These are phyloP conservation scores for Chorisops tibialis DNA, from an alignment of 2,888 invertebrate species.

Conservation along the genomic window DNA sequence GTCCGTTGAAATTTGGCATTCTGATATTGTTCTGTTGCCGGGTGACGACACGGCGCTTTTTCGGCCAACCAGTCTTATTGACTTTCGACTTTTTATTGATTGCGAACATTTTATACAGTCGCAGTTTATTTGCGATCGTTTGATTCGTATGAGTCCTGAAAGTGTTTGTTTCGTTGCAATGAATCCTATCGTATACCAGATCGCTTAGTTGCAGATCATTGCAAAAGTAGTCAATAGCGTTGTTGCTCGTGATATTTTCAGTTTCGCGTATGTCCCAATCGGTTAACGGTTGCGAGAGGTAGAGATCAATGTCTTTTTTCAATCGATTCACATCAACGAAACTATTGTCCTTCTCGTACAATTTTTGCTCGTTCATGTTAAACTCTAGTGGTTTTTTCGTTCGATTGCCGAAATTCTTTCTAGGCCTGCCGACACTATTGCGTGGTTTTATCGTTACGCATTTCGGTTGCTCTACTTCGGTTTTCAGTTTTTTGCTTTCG, in stretches of 20 bases:
- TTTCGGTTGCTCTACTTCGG: background rate
- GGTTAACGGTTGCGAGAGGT: conserved; percentile 40
- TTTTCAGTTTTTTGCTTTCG: background rate
- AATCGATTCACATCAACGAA: conserved; percentile 35
- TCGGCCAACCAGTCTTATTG: conserved; percentile 81
- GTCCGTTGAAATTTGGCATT: conserved; percentile 2
- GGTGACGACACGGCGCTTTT: conserved; percentile 38
- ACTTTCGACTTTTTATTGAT: conserved; percentile 54
- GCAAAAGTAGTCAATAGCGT: conserved; percentile 39
- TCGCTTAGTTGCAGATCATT: conserved; percentile 47
- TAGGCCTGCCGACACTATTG: background rate
- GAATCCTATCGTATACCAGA: conserved; percentile 31
- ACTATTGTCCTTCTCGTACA: conserved; percentile 41
- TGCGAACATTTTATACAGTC: conserved; percentile 27
- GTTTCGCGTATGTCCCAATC: conserved; percentile 12
- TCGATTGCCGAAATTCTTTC: conserved; percentile 17
- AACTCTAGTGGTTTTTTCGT: conserved; percentile 45
- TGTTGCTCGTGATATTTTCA: conserved; percentile 30
- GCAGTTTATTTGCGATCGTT: conserved; percentile 10
- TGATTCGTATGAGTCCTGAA: background rate
- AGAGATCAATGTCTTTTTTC: conserved; percentile 47
- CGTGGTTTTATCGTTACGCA: background rate
- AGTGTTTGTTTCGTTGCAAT: background rate
- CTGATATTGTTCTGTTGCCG: conserved; percentile 31
- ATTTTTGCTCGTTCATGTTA: conserved; percentile 41